Conservation (phyloP, 2,113 vertebrate species). For the Pampusana beccarii region DNA sequence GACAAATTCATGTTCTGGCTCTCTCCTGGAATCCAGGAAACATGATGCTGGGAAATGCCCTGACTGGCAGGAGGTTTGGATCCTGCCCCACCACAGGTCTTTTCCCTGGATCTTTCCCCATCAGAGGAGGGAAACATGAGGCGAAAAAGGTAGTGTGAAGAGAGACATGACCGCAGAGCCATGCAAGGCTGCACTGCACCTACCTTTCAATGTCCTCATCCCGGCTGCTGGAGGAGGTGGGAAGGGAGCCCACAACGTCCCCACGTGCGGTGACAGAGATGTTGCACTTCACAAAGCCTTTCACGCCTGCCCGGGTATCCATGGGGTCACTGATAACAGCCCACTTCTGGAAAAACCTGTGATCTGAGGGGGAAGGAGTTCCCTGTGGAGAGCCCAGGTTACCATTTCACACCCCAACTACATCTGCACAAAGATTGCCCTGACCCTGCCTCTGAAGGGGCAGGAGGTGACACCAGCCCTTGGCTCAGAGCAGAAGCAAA, state of each 20-base stretch:
- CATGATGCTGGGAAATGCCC: not conserved
- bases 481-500: not conserved
- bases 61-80: not conserved
- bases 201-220: conserved; percentile 90
- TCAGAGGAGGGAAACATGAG: not conserved
- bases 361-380: conserved; percentile 74
- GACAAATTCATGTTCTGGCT: not conserved
- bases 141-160: not conserved
- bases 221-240: conserved; percentile 58
- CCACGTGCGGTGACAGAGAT: conserved; percentile 83
- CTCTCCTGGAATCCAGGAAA: not conserved
- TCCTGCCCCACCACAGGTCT: not conserved
- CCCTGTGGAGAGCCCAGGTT: not conserved
- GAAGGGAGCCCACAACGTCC: conserved; percentile 74
- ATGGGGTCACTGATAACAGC: conserved; percentile 89
- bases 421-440: fast-evolving
- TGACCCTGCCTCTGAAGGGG: not conserved
- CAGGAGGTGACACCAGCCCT: not conserved
- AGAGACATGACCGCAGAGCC: not conserved
- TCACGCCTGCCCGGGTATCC: conserved; percentile 87
- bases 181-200: not conserved
- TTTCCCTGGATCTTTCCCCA: not conserved
- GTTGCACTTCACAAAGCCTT: conserved; percentile 91
- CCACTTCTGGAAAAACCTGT: conserved; percentile 95
- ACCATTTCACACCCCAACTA: not conserved